phyloP scores from a whole-genome alignment of 2,113 vertebrate genomes.

The Jacana jacana region DNA sequence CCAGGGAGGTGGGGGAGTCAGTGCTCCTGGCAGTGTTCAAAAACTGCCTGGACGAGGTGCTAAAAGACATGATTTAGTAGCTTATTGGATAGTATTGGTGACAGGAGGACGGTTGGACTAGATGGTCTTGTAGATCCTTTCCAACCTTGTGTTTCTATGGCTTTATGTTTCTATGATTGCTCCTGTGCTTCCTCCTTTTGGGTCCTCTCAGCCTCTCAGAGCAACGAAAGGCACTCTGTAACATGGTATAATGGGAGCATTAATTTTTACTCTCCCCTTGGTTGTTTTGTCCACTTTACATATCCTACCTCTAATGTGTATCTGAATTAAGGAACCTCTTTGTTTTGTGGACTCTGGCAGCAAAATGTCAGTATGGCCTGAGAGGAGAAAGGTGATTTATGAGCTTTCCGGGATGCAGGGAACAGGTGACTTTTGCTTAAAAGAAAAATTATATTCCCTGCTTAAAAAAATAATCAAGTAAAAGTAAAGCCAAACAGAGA shows the following conservation, averaged over 20 bases:
- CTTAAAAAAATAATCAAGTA: slow-evolving; percentile 41
- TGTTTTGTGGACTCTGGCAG: not conserved
- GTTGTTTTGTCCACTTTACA: not conserved
- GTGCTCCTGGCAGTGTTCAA: too few relatives aligned
- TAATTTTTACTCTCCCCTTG: not conserved
- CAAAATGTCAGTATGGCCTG: not conserved
- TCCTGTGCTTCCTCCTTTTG: not conserved
- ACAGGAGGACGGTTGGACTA: too few relatives aligned
- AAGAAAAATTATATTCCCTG: not conserved
- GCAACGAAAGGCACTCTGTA: not conserved
- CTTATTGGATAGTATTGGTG: too few relatives aligned
- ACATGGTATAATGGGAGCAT: not conserved
- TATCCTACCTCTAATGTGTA: not conserved
- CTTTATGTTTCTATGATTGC: too few relatives aligned
- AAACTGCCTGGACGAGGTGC: too few relatives aligned
- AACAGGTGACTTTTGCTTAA: slow-evolving; percentile 27
- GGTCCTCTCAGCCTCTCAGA: not conserved
- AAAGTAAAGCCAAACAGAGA: not conserved
- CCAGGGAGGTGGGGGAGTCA: too few relatives aligned
- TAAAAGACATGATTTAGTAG: too few relatives aligned
- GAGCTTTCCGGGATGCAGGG: not conserved
- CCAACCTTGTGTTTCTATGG: too few relatives aligned
- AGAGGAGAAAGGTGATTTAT: not conserved
- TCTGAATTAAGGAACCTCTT: not conserved
- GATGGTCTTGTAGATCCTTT: too few relatives aligned